Evolutionary conservation across 2,888 invertebrate genomes (phyloP), one percentile per base, ranked within the genome.

Genomic region (Apamea epomidion): DNA sequence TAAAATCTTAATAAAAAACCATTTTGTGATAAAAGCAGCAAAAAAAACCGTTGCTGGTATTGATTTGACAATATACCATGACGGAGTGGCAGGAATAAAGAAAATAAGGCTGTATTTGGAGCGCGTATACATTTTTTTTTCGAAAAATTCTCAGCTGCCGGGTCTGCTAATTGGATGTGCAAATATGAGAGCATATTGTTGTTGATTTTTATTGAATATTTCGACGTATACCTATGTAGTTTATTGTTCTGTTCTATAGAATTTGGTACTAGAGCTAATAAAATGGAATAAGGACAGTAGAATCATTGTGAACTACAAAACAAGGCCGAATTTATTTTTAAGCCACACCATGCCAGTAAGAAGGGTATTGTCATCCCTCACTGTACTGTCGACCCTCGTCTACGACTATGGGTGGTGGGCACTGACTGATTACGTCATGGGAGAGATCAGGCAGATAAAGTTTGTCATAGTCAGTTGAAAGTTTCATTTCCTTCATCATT

Each of bases 321-420:
- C 45, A 67, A 60, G 54, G 42, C 4, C 12, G 1, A 32, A 54
- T 71, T 54, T 69, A 74, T 85, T 78, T 77, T 82, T 65, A 78
- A 85, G 5, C 14, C 64, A 1, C 16, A 58, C 81, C 76, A 51
- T 42, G 74, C 2, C 6, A 0, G 60, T 84, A 78, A 85, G 85
- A 84, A 78, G 85, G 78, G 85, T 78, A 45, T 5, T 29, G 60
- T 69, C 72, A 76, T 67, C 70, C 73, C 67, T 65, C 37, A 16
- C 74, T 29, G 42, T 42, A 12, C 14, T 76, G 85, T 85, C 84
- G 12, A 85, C 84, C 84, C 84, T 85, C 72, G 64, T 84, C 74
- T 65, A n/a, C 37, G 65, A 32, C 70, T 54, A 69, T 42, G 60
- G 32, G 7, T 60, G 77, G 78, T 54, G 74, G 48, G 21, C 42